A percentile compares a stretch with the other conserved stretches of the same genome.
phyloP scores from a whole-genome alignment of 2,888 invertebrate species.

The Amiota mariae region DNA sequence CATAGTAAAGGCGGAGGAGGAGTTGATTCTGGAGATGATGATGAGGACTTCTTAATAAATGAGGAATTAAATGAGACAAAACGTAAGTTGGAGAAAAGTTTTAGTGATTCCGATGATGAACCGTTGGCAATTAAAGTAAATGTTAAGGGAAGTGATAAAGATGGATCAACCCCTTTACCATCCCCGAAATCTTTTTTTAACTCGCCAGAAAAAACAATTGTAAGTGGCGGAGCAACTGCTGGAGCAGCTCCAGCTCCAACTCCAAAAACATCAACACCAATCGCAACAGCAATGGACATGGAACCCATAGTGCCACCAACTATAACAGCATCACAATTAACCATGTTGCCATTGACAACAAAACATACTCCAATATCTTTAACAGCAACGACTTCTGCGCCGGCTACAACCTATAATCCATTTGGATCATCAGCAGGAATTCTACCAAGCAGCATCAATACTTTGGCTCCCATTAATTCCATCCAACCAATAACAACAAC shows the following conservation, averaged over 20 bases:
- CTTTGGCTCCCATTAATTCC: conserved; percentile 31
- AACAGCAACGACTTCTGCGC: conserved; percentile 23
- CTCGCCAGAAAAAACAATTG: conserved; percentile 31
- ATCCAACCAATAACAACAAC: neutral
- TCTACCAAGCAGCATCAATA: conserved; percentile 40
- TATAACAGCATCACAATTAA: conserved; percentile 52
- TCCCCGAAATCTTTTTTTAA: conserved; percentile 27
- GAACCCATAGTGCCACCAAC: conserved; percentile 34
- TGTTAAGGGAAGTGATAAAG: conserved; percentile 58
- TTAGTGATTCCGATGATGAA: conserved; percentile 80
- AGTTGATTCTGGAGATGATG: conserved; percentile 55
- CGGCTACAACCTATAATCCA: conserved; percentile 18
- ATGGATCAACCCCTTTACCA: conserved; percentile 30
- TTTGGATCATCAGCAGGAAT: conserved; percentile 43
- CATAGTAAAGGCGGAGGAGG: conserved; percentile 58
- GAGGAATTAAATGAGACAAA: conserved; percentile 69
- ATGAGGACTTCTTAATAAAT: conserved; percentile 69
- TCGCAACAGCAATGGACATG: neutral
- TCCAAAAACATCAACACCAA: conserved; percentile 25
- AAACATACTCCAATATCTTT: conserved; percentile 52
- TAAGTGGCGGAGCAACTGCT: conserved; percentile 28
- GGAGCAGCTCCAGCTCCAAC: conserved; percentile 9
- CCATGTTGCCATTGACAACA: conserved; percentile 63
- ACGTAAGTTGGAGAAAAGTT: conserved; percentile 74
- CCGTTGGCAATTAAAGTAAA: conserved; percentile 77